A percentile compares a stretch with the other conserved stretches of the same genome.
These are phyloP conservation scores for Myoxocephalus aenaeus DNA, from an alignment of 2,797 vertebrate genomes.

Conservation along the genomic window DNA sequence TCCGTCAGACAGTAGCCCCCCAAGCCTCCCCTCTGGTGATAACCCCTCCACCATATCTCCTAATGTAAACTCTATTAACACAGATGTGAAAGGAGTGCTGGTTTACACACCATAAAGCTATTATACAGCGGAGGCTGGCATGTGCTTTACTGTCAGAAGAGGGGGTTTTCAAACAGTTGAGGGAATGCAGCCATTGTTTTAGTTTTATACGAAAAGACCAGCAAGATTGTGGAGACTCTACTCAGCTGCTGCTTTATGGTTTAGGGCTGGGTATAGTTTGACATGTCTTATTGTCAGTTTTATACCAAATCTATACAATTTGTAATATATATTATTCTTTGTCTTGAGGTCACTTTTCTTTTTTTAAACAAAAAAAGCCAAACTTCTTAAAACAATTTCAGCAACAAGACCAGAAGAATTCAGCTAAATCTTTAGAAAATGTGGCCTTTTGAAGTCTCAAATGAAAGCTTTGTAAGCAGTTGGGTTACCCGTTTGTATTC, in stretches of 20 bases:
- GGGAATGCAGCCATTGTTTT: conserved; percentile 58
- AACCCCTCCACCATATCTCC: conserved; percentile 64
- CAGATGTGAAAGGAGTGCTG: conserved; percentile 69
- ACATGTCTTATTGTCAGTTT: background rate
- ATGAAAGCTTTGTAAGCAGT: background rate
- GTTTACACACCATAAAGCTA: conserved; percentile 69
- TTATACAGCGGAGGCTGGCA: conserved; percentile 39
- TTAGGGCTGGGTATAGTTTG: background rate
- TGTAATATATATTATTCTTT: background rate
- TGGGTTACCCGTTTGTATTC: background rate
- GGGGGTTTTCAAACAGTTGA: background rate
- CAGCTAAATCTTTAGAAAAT: background rate
- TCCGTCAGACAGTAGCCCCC: conserved; percentile 43
- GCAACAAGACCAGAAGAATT: background rate
- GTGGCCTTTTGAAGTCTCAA: background rate
- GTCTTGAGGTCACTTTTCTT: background rate
- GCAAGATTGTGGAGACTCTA: conserved; percentile 29
- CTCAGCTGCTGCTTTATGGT: conserved; percentile 46
- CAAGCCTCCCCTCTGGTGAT: conserved; percentile 51
- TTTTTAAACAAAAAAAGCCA: too few relatives aligned
- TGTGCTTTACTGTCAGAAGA: conserved; percentile 50
- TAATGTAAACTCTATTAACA: conserved; percentile 75
- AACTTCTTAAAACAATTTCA: background rate
- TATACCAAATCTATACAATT: background rate
- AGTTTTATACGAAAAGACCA: conserved; percentile 44